phyloP scores from a whole-genome alignment of 2,113 vertebrate genomes.

The Octodon degus region DNA sequence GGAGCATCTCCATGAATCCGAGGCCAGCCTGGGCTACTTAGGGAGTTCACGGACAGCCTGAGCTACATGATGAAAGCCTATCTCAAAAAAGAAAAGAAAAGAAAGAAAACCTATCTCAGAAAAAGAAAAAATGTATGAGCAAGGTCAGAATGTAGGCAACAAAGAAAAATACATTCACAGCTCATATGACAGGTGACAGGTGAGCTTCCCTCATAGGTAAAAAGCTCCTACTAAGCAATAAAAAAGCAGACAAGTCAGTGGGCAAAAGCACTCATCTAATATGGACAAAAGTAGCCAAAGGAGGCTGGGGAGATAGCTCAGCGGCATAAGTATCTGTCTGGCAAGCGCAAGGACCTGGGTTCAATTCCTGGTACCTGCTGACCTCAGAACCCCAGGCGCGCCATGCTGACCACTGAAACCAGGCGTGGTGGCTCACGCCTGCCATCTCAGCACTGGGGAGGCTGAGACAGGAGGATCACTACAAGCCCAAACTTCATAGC shows the following conservation, averaged over 20 bases:
- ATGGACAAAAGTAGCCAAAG: background rate
- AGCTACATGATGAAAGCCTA: background rate
- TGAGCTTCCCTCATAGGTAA: constrained; percentile 27
- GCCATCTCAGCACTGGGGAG: too few species aligned
- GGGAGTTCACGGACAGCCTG: background rate
- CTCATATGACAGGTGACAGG: background rate
- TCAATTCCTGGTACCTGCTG: too few species aligned
- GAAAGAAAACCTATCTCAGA: background rate
- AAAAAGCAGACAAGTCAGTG: background rate
- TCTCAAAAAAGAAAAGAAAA: background rate
- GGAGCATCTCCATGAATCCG: background rate
- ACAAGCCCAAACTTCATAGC: too few species aligned
- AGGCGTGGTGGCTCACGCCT: too few species aligned
- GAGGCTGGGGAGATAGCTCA: too few species aligned
- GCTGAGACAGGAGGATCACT: too few species aligned
- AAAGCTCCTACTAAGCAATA: background rate
- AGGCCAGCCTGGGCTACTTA: background rate
- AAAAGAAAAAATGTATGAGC: background rate
- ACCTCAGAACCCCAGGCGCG: too few species aligned
- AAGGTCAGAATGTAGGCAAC: constrained; percentile 3
- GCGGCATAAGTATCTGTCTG: too few species aligned
- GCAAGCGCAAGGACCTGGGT: too few species aligned
- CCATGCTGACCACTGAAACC: too few species aligned
- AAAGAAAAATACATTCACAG: background rate
- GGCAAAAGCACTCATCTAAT: background rate